Base-by-base conservation (phyloP, 2,113 vertebrate genomes). In the Hydrochoerus hydrochaeris region DNA sequence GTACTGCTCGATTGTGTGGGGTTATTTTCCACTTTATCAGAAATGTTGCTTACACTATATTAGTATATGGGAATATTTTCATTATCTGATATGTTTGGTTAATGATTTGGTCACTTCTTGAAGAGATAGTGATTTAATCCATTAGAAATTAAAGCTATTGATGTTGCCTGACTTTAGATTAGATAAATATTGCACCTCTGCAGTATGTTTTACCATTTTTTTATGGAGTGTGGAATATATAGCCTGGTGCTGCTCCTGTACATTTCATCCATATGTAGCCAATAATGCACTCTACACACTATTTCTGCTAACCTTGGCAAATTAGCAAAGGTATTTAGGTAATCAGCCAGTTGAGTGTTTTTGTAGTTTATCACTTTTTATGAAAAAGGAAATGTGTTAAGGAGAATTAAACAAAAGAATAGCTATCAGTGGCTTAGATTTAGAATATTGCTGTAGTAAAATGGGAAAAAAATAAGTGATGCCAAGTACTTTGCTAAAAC, bases 291-390 rank as follows among this genome's bases (percentile, higher is more conserved):
- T 82, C 49, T 88, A 96, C 10, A 94, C 95, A 82, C 95, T 97
- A 98, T 98, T 98, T 98, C 96, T 98, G 96, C 90, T 98, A 98
- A 98, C 97, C 96, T 97, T 97, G 97, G 97, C 91, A 97, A 97
- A 98, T 98, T 97, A 98, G 95, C 75, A 97, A 90, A 97, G 96
- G 80, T 94, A 93, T 97, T 97, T 98, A 96, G 57, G 97, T 96
- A 98, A 98, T 98, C 97, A 96, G 88, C 96, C 96, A 96, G 85
- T 80, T 96, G 96, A 98, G 87, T 98, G 96, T 97, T 97, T 97
- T 92, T 95, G 91, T 95, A 97, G 90, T 96, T 97, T 98, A 97
- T 97, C 96, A 97, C 92, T 52, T 97, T 97, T 96, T 96, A 95
- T 96, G 98, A 95, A 96, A 96, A 96, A 88, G 60, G 73, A 96